These are phyloP conservation scores for Talpa occidentalis DNA, from an alignment of 2,113 vertebrate genomes.

Conservation along the genomic window DNA sequence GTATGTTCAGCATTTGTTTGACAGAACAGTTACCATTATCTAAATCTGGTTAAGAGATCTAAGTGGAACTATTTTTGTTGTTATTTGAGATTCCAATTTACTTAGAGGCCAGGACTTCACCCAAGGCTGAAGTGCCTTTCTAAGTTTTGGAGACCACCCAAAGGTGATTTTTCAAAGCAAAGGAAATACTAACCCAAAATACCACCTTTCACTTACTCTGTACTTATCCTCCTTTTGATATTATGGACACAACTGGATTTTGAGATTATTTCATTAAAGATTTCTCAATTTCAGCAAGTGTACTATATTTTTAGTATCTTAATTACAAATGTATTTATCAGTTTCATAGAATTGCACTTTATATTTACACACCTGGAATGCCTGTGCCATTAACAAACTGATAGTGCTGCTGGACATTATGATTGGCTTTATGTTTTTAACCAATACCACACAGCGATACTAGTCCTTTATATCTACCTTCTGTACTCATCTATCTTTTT, in stretches of 20 bases:
- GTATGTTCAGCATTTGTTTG: neutral
- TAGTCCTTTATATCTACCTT: conserved; percentile 5
- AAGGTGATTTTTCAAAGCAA: neutral
- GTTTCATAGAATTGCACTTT: conserved; percentile 21
- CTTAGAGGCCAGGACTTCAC: neutral
- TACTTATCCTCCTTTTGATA: neutral
- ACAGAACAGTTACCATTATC: neutral
- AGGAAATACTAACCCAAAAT: neutral
- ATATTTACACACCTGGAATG: neutral
- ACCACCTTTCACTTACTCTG: neutral
- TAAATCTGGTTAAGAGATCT: neutral
- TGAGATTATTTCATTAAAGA: conserved; percentile 6
- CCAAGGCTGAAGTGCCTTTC: neutral
- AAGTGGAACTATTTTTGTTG: neutral
- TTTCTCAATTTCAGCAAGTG: conserved; percentile 24
- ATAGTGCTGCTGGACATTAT: neutral
- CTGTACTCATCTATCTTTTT: neutral
- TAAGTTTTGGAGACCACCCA: neutral
- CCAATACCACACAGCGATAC: neutral
- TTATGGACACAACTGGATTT: neutral
- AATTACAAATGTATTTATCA: neutral
- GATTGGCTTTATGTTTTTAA: neutral
- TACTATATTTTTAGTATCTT: neutral
- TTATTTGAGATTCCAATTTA: conserved; percentile 12
- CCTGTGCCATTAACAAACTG: conserved; percentile 26